Evolutionary conservation across 2,113 vertebrate genomes (phyloP), one percentile per base, ranked within the genome.

Genomic region (Perca schrenkii): DNA sequence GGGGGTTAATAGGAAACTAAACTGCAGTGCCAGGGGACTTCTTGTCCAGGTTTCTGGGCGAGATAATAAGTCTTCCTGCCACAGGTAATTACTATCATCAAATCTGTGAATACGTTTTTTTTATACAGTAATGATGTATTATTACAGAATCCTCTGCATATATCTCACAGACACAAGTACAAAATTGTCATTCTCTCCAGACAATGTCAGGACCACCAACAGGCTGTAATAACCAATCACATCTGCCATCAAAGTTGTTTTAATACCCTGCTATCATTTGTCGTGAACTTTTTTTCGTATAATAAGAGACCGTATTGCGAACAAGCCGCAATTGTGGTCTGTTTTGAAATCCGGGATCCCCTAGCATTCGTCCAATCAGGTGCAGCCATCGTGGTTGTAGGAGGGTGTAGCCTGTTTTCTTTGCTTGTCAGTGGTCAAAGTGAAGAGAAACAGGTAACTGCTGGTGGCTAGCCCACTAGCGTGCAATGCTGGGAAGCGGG

Each of bases 1-100:
- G 69, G 67, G 87, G 87, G 92, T 89, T 93, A 93, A 94, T 90
- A 74, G 82, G 85, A 89, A 92, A 81, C 73, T 60, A 68, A 93
- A 88, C 86, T 61, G 86, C 72, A 80, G 79, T 73, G 74, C 54
- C 74, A 84, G 62, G 16, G 54, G 87, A 83, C 86, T 70, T 89
- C 84, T 76, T 69, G 56, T 82, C 63, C 64, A 8, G 72, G 85
- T 85, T 80, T 72, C 65, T 50, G 28, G 40, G 70, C 25, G 34
- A 79, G 76, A 86, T 88, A 91, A 90, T 84, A 88, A 77, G 86
- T 40, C 77, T 84, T 61, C 77, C 80, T 88, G 77, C 88, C 89
- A 77, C 22, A 52, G 43, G 43, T 73, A 83, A 89, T 92, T 79
- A 83, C 77, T 56, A 62, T 74, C 77, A 82, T 74, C 64, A 79